A percentile compares a stretch with the other conserved stretches of the same genome.
phyloP scores from a whole-genome alignment of 1,140 invertebrate species.

The Bombus waltoni region DNA sequence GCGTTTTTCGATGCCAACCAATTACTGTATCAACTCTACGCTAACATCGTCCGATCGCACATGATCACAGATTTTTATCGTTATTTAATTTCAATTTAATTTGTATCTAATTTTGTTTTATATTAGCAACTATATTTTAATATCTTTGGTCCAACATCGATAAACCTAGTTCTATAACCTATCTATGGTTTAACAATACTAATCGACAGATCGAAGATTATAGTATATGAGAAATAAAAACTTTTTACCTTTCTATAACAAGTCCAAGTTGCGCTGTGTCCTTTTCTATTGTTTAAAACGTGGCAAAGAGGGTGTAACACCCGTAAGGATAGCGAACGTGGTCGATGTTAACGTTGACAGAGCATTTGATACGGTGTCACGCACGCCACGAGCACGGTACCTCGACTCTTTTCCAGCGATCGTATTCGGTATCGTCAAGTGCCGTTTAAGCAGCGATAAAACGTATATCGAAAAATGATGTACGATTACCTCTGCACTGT shows the following conservation, averaged over 20 bases:
- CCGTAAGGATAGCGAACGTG: background rate
- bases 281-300: background rate
- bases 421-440: constrained; percentile 7
- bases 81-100: too few species aligned
- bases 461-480: constrained; percentile 44
- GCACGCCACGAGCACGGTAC: background rate
- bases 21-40: background rate
- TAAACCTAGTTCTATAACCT: too few species aligned
- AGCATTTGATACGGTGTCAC: background rate
- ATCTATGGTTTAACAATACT: too few species aligned
- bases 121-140: too few species aligned
- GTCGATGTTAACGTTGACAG: constrained; percentile 16
- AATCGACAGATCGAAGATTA: too few species aligned
- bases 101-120: too few species aligned
- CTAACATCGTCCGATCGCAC: too few species aligned
- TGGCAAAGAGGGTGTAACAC: background rate
- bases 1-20: background rate
- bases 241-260: background rate
- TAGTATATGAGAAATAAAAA: too few species aligned
- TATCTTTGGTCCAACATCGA: too few species aligned
- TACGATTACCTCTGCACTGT: constrained; percentile 26
- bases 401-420: background rate
- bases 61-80: too few species aligned
- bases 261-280: background rate
- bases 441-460: constrained; percentile 25